These are phyloP conservation scores for Cherax quadricarinatus DNA, from an alignment of 1,140 invertebrate species.

Conservation along the genomic window DNA sequence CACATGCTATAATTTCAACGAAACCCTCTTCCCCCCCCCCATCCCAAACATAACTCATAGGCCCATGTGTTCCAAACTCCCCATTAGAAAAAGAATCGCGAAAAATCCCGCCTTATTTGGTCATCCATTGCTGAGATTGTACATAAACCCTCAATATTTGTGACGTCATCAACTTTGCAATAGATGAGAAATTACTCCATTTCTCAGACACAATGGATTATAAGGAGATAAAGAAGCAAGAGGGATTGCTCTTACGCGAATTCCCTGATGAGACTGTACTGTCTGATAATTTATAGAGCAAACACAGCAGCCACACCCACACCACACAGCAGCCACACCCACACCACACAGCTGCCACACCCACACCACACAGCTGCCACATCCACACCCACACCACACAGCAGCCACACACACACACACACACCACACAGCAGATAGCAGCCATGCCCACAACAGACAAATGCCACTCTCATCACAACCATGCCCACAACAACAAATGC, in stretches of 20 bases:
- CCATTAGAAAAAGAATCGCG: neutral
- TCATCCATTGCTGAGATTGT: conserved; percentile 1
- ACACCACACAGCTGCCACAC: neutral
- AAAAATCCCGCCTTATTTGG: neutral
- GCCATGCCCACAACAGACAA: too few relatives aligned
- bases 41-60: neutral
- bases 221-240: neutral
- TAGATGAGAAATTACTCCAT: conserved; percentile 1
- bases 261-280: neutral
- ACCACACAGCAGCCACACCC: neutral
- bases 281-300: neutral
- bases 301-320: neutral
- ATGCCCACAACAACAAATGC: too few relatives aligned
- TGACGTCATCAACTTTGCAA: conserved; percentile 1
- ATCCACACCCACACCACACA: neutral
- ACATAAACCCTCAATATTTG: conserved; percentile 6
- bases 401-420: neutral
- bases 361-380: neutral
- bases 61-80: neutral
- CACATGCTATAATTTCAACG: neutral
- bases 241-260: neutral
- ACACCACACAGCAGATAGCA: neutral
- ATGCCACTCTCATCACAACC: too few relatives aligned
- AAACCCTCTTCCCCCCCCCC: neutral
- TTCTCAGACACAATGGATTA: conserved; percentile 5